Percentiles rank a stretch among this genome's conserved stretches.
Evolutionary conservation across 2,888 invertebrate species (phyloP).

Genomic region (Phortica okadai): DNA sequence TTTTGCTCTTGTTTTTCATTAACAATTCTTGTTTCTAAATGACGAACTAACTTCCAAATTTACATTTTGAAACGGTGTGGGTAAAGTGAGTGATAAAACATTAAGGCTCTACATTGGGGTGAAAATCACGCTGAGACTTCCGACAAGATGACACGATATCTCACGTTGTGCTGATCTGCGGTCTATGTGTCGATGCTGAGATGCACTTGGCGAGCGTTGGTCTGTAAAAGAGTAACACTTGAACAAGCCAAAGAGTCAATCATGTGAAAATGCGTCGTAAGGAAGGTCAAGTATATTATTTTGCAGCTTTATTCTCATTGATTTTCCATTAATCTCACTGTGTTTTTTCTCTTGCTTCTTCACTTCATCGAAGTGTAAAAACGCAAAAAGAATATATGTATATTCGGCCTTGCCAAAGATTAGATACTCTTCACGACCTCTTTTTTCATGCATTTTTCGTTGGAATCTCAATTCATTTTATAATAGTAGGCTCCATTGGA

Average conservation of each 20-base stretch:
- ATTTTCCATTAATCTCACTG: too few relatives aligned
- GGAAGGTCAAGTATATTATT: too few relatives aligned
- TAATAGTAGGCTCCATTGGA: too few relatives aligned
- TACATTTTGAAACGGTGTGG: conserved; percentile 54
- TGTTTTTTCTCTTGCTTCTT: too few relatives aligned
- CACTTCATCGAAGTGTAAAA: too few relatives aligned
- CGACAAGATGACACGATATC: background rate
- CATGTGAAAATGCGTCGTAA: background rate
- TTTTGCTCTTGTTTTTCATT: conserved; percentile 24
- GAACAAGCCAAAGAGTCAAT: background rate
- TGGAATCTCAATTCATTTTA: too few relatives aligned
- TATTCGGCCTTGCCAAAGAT: too few relatives aligned
- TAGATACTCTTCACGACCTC: too few relatives aligned
- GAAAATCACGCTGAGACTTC: background rate
- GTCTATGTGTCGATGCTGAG: background rate
- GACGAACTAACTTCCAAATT: conserved; percentile 69
- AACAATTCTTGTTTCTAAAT: conserved; percentile 39
- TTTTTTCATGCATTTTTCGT: too few relatives aligned
- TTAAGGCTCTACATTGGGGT: background rate
- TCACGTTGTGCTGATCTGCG: background rate
- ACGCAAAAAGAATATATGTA: too few relatives aligned
- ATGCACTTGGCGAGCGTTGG: conserved; percentile 6
- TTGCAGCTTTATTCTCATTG: too few relatives aligned
- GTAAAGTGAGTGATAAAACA: background rate
- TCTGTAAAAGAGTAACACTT: conserved; percentile 1